These are phyloP conservation scores for Volucella zonaria DNA, from an alignment of 2,888 invertebrate species.

Conservation along the genomic window DNA sequence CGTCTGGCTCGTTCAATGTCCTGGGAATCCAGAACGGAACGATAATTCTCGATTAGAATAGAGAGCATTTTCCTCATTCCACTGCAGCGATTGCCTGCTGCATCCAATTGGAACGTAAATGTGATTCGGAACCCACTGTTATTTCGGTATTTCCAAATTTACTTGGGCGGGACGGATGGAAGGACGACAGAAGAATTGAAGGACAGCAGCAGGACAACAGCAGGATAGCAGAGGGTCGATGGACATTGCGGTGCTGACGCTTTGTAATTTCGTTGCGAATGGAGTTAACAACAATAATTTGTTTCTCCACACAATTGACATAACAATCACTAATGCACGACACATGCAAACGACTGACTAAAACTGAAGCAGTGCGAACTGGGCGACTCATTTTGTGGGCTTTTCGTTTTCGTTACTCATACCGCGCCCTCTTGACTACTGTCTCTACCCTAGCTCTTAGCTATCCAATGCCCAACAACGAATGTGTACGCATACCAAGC, in stretches of 20 bases:
- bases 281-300: slow-evolving; percentile 72
- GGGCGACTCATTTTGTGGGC: slow-evolving; percentile 8
- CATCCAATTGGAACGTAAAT: slow-evolving; percentile 49
- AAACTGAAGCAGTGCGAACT: background rate
- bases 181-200: too few relatives aligned
- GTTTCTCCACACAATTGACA: slow-evolving; percentile 71
- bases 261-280: slow-evolving; percentile 68
- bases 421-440: background rate
- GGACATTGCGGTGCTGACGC: slow-evolving; percentile 61
- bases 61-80: slow-evolving; percentile 55
- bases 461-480: background rate
- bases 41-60: slow-evolving; percentile 70
- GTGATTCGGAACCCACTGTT: slow-evolving; percentile 64
- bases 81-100: slow-evolving; percentile 19
- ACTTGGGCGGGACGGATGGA: slow-evolving; percentile 48
- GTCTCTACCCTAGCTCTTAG: background rate
- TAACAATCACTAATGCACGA: slow-evolving; percentile 70
- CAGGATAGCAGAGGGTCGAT: slow-evolving; percentile 39
- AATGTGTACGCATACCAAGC: slow-evolving; percentile 4
- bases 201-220: slow-evolving; percentile 8
- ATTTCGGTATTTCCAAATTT: slow-evolving; percentile 68
- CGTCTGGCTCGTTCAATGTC: slow-evolving; percentile 17
- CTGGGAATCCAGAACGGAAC: slow-evolving; percentile 56
- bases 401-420: slow-evolving; percentile 7
- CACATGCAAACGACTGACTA: slow-evolving; percentile 53